Percentiles rank a stretch among this genome's conserved stretches.
Evolutionary conservation across 2,113 vertebrate species (phyloP).

Genomic region (Lycocorax pyrrhopterus): DNA sequence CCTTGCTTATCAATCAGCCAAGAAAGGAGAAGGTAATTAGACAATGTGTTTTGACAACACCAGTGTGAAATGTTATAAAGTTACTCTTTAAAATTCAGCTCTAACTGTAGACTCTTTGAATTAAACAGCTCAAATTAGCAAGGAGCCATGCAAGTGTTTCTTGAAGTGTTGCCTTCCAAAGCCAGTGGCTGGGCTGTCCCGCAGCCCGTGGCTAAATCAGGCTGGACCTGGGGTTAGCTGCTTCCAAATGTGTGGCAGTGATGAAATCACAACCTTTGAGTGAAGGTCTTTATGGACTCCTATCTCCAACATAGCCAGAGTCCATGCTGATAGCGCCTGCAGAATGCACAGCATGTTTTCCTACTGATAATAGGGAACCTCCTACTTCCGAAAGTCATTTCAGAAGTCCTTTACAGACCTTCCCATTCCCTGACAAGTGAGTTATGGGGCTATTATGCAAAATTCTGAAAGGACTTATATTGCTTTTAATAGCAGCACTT

Average conservation of each 20-base stretch:
- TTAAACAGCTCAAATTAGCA: slow-evolving; percentile 32
- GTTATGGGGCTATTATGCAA: not conserved
- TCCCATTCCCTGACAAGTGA: not conserved
- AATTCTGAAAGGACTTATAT: not conserved
- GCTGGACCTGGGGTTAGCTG: not conserved
- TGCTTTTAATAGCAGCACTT: slow-evolving; percentile 27
- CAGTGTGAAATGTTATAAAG: slow-evolving; percentile 35
- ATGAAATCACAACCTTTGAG: not conserved
- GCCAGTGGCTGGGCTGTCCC: not conserved
- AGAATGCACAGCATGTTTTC: slow-evolving; percentile 20
- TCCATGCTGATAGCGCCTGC: not conserved
- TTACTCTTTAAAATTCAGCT: slow-evolving; percentile 42
- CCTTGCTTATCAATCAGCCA: slow-evolving; percentile 56
- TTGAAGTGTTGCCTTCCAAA: not conserved
- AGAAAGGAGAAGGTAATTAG: slow-evolving; percentile 60
- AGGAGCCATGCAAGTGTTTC: slow-evolving; percentile 17
- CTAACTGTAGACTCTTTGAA: not conserved
- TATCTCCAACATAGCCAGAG: not conserved
- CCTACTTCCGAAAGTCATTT: slow-evolving; percentile 15
- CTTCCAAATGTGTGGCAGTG: not conserved
- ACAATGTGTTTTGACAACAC: slow-evolving; percentile 60
- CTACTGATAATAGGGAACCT: not conserved
- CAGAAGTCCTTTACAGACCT: not conserved
- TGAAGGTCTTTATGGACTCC: not conserved
- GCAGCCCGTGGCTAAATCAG: not conserved